Base-by-base conservation (phyloP, 2,113 vertebrate species). In the Phylloscopus whistleri region DNA sequence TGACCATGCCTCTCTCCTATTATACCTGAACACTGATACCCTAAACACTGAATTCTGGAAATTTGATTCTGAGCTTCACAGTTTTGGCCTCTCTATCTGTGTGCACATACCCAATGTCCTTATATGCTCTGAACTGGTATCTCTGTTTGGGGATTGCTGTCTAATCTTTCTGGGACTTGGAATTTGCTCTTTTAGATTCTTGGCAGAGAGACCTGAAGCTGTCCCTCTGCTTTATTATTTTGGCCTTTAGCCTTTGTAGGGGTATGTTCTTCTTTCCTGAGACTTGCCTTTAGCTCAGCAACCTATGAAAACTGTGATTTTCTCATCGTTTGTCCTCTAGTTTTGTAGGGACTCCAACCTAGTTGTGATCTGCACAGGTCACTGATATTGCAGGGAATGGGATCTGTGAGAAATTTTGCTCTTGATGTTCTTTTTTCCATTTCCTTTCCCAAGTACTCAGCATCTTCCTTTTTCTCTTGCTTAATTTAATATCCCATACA, bases 151-250 rank as follows among this genome's bases (percentile, higher is more conserved):
- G 37, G 68, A 62, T 78, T 49, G 77, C 44, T 85, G 70, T 70
- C 60, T 96, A 92, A 67, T 91, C 84, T 87, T 94, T 95, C 95
- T 84, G 74, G 59, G 27, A 80, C 69, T 87, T 93, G 90, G 93
- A 88, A 94, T 90, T 93, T 96, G 92, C 86, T 96, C 87, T 97
- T 97, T 76, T 70, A 77, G 67, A 92, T 56, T 86, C 86, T 89
- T 93, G 96, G 85, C 95, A 93, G 72, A 91, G 37, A 70, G 46
- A 84, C 31, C 17, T 7, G 16, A 84, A 59, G 39, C 56, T 93
- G 80, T 67, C n/a, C 41, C 66, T 92, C 52, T 89, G 76, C 79
- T 86, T 81, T 79, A 64, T 95, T 91, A 67, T 79, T 95, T 91
- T 97, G 89, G 80, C 84, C 85, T 91, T 95, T 94, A 80, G 68